phyloP scores from a whole-genome alignment of 2,113 vertebrate species.

The Lampris megalopsis region DNA sequence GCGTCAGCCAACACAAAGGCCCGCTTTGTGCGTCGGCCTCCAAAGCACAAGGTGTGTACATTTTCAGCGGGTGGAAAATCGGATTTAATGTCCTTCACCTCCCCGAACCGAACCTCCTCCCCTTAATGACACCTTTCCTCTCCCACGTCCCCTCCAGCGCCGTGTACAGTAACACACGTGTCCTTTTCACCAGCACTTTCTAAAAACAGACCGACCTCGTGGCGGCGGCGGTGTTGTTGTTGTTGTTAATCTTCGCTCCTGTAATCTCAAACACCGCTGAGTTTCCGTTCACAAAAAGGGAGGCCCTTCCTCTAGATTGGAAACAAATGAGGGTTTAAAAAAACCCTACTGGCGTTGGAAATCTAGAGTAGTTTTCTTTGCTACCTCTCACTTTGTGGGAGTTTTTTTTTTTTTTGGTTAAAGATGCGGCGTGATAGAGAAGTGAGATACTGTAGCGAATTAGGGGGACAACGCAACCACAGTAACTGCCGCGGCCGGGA shows the following conservation, averaged over 20 bases:
- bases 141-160: conserved; percentile 38
- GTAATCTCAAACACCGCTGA: conserved; percentile 48
- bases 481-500: no score
- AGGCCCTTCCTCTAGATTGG: conserved; percentile 49
- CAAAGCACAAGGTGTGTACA: conserved; percentile 58
- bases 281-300: conserved; percentile 62
- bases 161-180: conserved; percentile 51
- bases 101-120: conserved; percentile 19
- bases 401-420: conserved; percentile 13
- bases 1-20: conserved; percentile 55
- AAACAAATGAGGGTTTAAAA: conserved; percentile 32
- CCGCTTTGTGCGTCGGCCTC: conserved; percentile 64
- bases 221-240: conserved; percentile 36
- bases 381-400: conserved; percentile 23
- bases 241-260: conserved; percentile 53
- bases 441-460: conserved; percentile 24
- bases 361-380: conserved; percentile 53
- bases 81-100: conserved; percentile 64
- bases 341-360: conserved; percentile 13
- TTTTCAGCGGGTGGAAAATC: conserved; percentile 71
- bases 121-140: conserved; percentile 48
- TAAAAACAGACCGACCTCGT: conserved; percentile 58
- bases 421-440: conserved; percentile 24
- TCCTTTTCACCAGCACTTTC: conserved; percentile 45
- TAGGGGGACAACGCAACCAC: no score